A percentile compares a stretch with the other conserved stretches of the same genome.
Evolutionary conservation across 1,140 invertebrate genomes (phyloP).

Genomic region (Hyles euphorbiae): DNA sequence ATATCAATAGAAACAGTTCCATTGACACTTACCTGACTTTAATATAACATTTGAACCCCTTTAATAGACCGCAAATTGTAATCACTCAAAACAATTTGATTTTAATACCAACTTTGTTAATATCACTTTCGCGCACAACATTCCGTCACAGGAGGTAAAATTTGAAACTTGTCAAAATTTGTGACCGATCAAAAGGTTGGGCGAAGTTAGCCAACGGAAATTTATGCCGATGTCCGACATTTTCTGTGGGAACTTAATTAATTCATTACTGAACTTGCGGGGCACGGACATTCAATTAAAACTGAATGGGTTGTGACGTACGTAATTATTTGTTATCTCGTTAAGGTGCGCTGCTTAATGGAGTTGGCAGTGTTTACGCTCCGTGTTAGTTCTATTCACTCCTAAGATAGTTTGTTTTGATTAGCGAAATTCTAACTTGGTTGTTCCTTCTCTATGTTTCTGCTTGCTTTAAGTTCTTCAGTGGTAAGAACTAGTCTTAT

Average conservation of each 20-base stretch:
- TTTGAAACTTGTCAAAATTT: conserved; percentile 51
- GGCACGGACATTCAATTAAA: conserved; percentile 31
- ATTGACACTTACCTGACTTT: too few relatives aligned
- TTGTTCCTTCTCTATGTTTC: too few relatives aligned
- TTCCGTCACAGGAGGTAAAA: conserved; percentile 18
- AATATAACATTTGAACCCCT: too few relatives aligned
- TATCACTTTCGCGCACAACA: too few relatives aligned
- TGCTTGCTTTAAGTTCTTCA: too few relatives aligned
- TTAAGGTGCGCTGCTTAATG: conserved; percentile 11
- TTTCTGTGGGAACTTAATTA: conserved; percentile 37
- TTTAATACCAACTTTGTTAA: too few relatives aligned
- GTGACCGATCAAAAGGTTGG: conserved; percentile 23
- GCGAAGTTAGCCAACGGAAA: conserved; percentile 19
- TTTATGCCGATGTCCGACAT: conserved; percentile 33
- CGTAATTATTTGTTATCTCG: conserved; percentile 39
- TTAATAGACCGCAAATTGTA: too few relatives aligned
- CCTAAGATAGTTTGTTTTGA: too few relatives aligned
- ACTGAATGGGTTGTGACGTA: conserved; percentile 26
- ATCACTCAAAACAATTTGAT: too few relatives aligned
- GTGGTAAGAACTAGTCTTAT: too few relatives aligned
- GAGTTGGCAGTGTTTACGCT: neutral
- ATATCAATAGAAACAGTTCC: too few relatives aligned
- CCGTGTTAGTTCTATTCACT: neutral
- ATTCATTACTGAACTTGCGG: conserved; percentile 47
- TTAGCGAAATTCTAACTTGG: too few relatives aligned